phyloP scores from a whole-genome alignment of 2,888 invertebrate species.

The Agrotis puta region DNA sequence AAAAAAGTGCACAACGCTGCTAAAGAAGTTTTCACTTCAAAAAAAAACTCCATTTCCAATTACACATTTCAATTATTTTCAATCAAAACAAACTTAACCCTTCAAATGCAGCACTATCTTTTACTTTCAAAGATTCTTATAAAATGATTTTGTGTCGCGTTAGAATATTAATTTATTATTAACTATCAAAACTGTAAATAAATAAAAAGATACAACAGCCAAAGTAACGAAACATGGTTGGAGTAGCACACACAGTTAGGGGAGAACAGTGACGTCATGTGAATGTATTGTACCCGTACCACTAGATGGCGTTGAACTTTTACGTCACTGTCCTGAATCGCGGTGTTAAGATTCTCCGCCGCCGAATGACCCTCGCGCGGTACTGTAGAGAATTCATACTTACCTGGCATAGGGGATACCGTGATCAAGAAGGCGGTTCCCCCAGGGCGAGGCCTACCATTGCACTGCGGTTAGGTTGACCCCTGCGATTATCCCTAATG shows the following conservation, averaged over 20 bases:
- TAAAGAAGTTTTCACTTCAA: no score
- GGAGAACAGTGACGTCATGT: not conserved
- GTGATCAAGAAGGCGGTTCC: constrained; percentile 30
- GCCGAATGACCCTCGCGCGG: constrained; percentile 4
- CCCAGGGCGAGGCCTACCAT: constrained; percentile 28
- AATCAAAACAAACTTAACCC: not conserved
- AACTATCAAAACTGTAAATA: not conserved
- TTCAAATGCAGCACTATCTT: not conserved
- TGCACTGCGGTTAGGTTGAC: constrained; percentile 32
- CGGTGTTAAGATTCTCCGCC: constrained; percentile 27
- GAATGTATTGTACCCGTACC: not conserved
- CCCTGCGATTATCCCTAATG: constrained; percentile 34
- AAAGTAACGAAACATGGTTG: not conserved
- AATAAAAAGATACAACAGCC: not conserved
- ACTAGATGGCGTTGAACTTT: constrained; percentile 32
- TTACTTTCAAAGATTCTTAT: not conserved
- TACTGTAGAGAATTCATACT: constrained; percentile 6
- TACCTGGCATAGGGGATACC: constrained; percentile 32
- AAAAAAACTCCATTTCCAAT: no score
- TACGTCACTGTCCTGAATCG: constrained; percentile 17
- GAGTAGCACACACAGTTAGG: not conserved
- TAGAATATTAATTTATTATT: not conserved
- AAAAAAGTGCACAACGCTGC: no score
- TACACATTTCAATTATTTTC: not conserved
- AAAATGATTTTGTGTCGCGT: not conserved